Percentiles rank a stretch among this genome's conserved stretches.
These are phyloP conservation scores for Carpatolechia fugitivella DNA, from an alignment of 2,888 invertebrate species.

Conservation along the genomic window DNA sequence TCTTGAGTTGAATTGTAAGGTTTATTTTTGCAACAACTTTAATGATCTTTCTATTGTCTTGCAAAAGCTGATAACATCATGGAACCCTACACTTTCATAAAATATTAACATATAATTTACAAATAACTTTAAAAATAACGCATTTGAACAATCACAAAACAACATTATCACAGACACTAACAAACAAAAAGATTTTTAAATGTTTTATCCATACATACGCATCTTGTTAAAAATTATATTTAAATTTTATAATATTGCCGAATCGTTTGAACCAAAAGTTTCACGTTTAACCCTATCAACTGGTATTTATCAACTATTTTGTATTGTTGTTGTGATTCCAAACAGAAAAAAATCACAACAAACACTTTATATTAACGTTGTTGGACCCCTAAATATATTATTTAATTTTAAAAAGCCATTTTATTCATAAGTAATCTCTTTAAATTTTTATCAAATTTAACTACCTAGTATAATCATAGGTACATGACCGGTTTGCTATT, in stretches of 20 bases:
- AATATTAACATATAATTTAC: not conserved
- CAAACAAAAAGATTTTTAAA: slow-evolving; percentile 23
- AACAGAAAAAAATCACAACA: slow-evolving; percentile 41
- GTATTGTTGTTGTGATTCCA: slow-evolving; percentile 34
- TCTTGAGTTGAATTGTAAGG: too few relatives aligned
- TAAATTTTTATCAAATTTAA: slow-evolving; percentile 73
- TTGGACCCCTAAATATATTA: slow-evolving; percentile 70
- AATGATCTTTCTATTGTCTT: too few relatives aligned
- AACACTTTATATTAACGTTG: slow-evolving; percentile 55
- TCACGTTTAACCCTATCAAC: slow-evolving; percentile 2
- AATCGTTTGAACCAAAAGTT: slow-evolving; percentile 11
- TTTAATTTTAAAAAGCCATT: slow-evolving; percentile 71
- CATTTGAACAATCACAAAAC: slow-evolving; percentile 17
- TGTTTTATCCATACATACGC: not conserved
- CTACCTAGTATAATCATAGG: slow-evolving; percentile 67
- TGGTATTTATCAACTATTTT: slow-evolving; percentile 22
- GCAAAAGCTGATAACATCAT: not conserved
- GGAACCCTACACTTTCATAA: not conserved
- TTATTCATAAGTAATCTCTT: slow-evolving; percentile 73
- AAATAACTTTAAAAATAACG: not conserved
- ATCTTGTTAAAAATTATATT: not conserved
- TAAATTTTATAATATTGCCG: slow-evolving; percentile 4
- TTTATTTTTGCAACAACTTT: too few relatives aligned
- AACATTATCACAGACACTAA: slow-evolving; percentile 40
- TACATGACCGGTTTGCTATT: slow-evolving; percentile 57